Evolutionary conservation across 92 coral and sea anemone species (phyloP), one percentile per base, ranked within the genome.

Genomic region (Pocillopora meandrina): DNA sequence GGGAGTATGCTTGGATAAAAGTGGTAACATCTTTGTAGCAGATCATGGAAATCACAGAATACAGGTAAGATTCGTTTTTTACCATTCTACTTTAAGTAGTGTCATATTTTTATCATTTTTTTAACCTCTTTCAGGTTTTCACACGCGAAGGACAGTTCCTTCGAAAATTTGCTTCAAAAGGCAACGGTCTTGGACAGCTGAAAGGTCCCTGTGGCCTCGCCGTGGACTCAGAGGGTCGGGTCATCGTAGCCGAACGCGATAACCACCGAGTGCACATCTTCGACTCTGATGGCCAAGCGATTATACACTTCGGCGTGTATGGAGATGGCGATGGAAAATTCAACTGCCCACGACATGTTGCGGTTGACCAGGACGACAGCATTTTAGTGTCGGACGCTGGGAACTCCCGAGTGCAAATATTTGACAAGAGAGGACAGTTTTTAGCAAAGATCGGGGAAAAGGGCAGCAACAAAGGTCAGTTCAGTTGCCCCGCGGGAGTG

Each of bases 1-100:
- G 1, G 97, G 97, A 0, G 97, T 93, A 65, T 89, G 89, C 18
- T 78, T 86, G 33, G 89, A 82, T 17, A 75, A 88, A 47, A 87
- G 90, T 21, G 91, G 93, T 2, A 85, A 89, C 18, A 93, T 93
- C 62, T 93, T 78, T 73, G 97, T 93, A 15, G 91, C 95, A 13
- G 97, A 93, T 63, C 97, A 93, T 64, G 97, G 97, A n/a, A 93
- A 91, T 82, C 91, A 93, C 84, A 91, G 97, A 82, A 89, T 93
- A 71, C 93, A 93, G 88, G 97, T 91, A 57, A 78, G 74, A 58
- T 23, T 57, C 18, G 16, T 56, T 35, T 76, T 10, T 26, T 59
- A 4, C 5, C 9, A 26, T 26, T 42, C 8, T n/a, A 52, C 59
- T 23, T 33, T 2, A 5, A 6, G 4, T 31, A 14, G 21, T 20